phyloP scores from a whole-genome alignment of 1,140 invertebrate genomes.

The Yoshiicerus persimilis region DNA sequence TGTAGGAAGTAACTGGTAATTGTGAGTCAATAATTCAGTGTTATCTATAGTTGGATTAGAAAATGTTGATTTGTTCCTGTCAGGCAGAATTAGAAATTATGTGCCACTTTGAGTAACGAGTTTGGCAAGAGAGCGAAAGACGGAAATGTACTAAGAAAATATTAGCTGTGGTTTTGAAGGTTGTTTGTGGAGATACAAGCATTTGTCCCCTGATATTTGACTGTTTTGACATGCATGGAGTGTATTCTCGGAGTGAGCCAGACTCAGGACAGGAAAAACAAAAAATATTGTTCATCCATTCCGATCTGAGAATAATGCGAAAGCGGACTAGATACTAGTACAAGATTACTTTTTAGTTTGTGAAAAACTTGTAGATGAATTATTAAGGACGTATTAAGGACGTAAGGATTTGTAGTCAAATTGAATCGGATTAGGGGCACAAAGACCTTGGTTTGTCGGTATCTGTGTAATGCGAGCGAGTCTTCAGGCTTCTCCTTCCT shows the following conservation, averaged over 20 bases:
- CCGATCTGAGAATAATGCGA: neutral
- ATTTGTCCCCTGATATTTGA: neutral
- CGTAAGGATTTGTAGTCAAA: too few species aligned
- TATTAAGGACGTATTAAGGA: neutral
- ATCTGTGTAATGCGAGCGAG: too few species aligned
- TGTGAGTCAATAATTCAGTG: neutral
- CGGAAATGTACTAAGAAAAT: neutral
- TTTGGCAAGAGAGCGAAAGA: neutral
- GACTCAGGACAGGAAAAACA: neutral
- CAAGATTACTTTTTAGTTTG: neutral
- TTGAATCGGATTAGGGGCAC: neutral
- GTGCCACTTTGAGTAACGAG: neutral
- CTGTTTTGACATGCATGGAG: neutral
- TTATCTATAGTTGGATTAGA: neutral
- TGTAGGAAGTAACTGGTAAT: neutral
- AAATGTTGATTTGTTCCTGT: neutral
- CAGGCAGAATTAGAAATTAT: conserved; percentile 2
- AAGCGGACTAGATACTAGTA: neutral
- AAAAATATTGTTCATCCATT: too few species aligned
- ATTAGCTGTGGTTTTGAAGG: neutral
- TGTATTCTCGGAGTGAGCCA: neutral
- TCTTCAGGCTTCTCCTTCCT: neutral
- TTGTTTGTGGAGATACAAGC: neutral
- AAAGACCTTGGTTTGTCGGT: neutral
- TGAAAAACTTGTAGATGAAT: neutral